Conservation (phyloP, 2,113 vertebrate species). For the Eudyptes chrysolophus region DNA sequence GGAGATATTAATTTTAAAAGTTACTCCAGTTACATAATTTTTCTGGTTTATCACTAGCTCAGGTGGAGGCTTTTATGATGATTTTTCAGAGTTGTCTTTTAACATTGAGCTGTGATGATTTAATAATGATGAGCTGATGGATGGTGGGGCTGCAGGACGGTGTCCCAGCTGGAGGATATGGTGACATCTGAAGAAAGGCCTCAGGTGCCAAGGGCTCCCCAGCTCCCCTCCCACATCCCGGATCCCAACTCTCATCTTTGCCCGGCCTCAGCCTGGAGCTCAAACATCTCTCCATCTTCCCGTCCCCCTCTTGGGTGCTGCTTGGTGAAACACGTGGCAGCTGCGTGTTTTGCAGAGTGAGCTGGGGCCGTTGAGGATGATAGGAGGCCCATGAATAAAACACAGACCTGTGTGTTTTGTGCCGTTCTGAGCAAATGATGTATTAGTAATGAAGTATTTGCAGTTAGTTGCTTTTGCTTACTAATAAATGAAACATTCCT, state of each 20-base stretch:
- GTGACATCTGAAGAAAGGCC: not conserved
- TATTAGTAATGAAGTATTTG: conserved; percentile 56
- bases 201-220: not conserved
- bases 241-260: not conserved
- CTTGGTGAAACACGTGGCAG: rapidly evolving
- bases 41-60: not conserved
- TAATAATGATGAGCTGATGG: not conserved
- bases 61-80: not conserved
- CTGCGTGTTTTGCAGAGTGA: not conserved
- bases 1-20: not conserved
- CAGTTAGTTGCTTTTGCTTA: conserved; percentile 17
- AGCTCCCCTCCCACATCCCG: rapidly evolving
- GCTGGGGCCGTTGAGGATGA: not conserved
- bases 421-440: not conserved
- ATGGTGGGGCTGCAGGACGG: not conserved
- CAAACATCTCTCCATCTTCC: not conserved
- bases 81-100: not conserved
- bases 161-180: not conserved
- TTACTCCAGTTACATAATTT: not conserved
- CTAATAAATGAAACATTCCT: conserved; percentile 6
- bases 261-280: not conserved
- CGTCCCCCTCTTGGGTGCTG: rapidly evolving
- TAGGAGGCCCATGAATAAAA: conserved; percentile 46
- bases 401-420: conserved; percentile 30
- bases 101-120: rapidly evolving